A percentile compares a stretch with the other conserved stretches of the same genome.
Evolutionary conservation across 1,140 invertebrate species (phyloP).

Genomic region (Pseudomyrmex flavicornis): DNA sequence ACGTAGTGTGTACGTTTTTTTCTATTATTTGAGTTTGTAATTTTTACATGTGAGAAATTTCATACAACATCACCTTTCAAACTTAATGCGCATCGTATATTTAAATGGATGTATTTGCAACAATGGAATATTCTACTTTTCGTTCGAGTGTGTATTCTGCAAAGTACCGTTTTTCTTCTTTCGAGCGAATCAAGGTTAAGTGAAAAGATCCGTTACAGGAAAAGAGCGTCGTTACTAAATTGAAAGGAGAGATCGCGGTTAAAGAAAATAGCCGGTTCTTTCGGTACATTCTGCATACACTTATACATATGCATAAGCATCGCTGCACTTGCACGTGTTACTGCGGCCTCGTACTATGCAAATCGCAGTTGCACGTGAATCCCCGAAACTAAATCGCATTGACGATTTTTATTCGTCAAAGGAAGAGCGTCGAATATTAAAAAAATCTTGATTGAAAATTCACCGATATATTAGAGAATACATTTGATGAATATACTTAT

Average conservation of each 20-base stretch:
- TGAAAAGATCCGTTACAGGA: too few species aligned
- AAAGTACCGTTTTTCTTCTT: too few species aligned
- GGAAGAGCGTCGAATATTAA: neutral
- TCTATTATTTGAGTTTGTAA: too few species aligned
- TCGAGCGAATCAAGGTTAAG: too few species aligned
- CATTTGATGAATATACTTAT: neutral
- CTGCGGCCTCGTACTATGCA: constrained; percentile 72
- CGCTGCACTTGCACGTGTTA: constrained; percentile 67
- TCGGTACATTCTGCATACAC: constrained; percentile 45
- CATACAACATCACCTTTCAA: too few species aligned
- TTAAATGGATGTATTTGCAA: too few species aligned
- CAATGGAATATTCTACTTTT: too few species aligned
- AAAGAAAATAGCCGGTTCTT: constrained; percentile 21
- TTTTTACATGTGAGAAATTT: too few species aligned
- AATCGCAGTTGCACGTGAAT: constrained; percentile 59
- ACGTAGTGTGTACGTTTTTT: too few species aligned
- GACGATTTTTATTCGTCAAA: constrained; percentile 33
- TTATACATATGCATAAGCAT: constrained; percentile 76
- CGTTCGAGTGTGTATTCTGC: too few species aligned
- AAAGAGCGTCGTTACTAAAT: too few species aligned
- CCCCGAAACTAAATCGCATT: constrained; percentile 60
- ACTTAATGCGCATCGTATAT: too few species aligned
- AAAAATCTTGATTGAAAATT: neutral
- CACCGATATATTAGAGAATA: neutral
- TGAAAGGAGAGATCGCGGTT: neutral